Evolutionary conservation across 2,888 invertebrate species (phyloP), one percentile per base, ranked within the genome.

Genomic region (Volucella inanis): DNA sequence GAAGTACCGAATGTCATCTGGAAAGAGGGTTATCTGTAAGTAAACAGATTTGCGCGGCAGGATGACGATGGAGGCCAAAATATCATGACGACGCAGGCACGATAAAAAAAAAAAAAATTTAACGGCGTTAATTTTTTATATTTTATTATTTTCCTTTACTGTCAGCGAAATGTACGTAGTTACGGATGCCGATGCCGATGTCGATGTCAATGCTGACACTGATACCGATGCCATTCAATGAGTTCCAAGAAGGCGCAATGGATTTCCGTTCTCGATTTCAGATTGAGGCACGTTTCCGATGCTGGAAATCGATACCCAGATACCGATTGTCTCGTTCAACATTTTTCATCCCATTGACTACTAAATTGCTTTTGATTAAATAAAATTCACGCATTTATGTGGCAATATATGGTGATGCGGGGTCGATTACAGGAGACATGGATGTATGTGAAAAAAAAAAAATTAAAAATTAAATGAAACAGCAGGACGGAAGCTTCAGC

Each of bases 321-420:
- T 31, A 31, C 31, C 31, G 31, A 31, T 31, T 31, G 31, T 47
- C 47, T 31, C 39, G 64, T 74, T 64, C 57, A 65, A 57, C 57
- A 74, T 65, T 75, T 65, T 64, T 75, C 74, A 55, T 65, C 41
- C 49, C 65, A 65, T 65, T 75, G 75, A 57, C 49, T 75, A 22
- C 57, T 22, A 57, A 65, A 75, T 75, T 65, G 75, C 15, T 62
- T 75, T 65, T 75, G 75, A 75, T 75, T 75, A 57, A 75, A 75
- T 62, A 39, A 54, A 74, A 64, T 54, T 45, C 45, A 18, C 38
- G 54, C 41, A 31, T 49, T 65, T 64, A 55, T 75, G 65, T 49
- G 74, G 54, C 55, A 41, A 57, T 10, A 22, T 55, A 65, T 74
- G 74, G 47, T n/a, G 31, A 11, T 49, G 68, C 31, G 31, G 31